Evolutionary conservation across 2,113 vertebrate species (phyloP).

Genomic region (Calidris pygmaea): DNA sequence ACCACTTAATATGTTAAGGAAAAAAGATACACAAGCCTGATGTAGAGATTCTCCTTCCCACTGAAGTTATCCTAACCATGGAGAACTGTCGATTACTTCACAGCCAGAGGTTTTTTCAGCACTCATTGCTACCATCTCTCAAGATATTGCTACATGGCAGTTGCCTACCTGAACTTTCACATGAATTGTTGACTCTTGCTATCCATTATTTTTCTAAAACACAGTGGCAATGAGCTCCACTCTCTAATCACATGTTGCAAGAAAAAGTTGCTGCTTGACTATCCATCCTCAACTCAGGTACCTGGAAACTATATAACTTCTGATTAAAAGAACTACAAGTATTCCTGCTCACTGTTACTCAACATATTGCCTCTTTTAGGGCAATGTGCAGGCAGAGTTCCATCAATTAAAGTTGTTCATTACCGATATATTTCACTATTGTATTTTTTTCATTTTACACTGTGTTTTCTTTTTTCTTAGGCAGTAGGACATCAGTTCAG

Average conservation of each 20-base stretch:
- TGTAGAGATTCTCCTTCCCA: background rate
- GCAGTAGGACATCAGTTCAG: background rate
- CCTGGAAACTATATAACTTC: background rate
- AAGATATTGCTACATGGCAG: background rate
- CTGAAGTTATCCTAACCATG: background rate
- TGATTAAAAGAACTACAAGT: background rate
- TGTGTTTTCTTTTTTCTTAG: background rate
- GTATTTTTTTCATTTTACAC: background rate
- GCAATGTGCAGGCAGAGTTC: background rate
- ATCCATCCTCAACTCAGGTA: background rate
- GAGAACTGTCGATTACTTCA: background rate
- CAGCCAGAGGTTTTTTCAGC: background rate
- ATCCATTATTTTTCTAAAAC: background rate
- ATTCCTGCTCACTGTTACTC: background rate
- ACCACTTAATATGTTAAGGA: background rate
- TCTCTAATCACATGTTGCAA: background rate
- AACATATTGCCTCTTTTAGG: background rate
- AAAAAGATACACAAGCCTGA: background rate
- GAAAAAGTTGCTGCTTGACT: background rate
- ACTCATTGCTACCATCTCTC: background rate
- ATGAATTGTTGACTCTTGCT: background rate
- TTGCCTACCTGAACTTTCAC: background rate
- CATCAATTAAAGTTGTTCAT: background rate
- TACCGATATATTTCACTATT: background rate
- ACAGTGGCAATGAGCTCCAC: background rate